A percentile compares a stretch with the other conserved stretches of the same genome.
Conservation (phyloP, 2,888 invertebrate genomes). For the Polydrusus cervinus region DNA sequence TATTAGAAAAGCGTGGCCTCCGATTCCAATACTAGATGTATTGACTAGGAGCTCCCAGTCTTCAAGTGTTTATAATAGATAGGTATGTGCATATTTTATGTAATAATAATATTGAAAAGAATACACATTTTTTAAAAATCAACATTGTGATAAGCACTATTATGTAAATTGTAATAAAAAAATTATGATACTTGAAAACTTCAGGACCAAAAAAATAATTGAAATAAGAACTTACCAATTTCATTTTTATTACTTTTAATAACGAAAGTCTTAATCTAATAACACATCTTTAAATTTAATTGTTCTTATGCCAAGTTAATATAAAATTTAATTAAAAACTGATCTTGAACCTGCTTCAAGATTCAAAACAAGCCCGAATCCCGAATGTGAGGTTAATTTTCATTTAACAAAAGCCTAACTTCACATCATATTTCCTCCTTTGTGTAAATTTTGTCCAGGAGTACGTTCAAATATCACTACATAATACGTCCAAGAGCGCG, state of each 20-base stretch:
- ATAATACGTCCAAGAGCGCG: too few relatives aligned
- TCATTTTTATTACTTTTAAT: constrained; percentile 14
- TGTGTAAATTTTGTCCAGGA: too few relatives aligned
- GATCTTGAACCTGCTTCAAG: too few relatives aligned
- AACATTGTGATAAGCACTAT: too few relatives aligned
- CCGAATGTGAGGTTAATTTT: not conserved
- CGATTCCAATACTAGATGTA: too few relatives aligned
- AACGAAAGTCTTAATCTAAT: not conserved
- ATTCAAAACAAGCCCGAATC: not conserved
- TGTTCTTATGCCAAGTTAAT: not conserved
- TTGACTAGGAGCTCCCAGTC: too few relatives aligned
- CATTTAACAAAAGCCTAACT: not conserved
- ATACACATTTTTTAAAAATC: too few relatives aligned
- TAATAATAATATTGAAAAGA: too few relatives aligned
- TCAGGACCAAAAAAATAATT: not conserved
- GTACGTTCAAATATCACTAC: too few relatives aligned
- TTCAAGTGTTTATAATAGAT: too few relatives aligned
- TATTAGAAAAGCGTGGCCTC: not conserved
- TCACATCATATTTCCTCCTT: not conserved
- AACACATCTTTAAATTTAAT: not conserved
- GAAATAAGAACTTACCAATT: constrained; percentile 32
- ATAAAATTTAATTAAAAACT: not conserved
- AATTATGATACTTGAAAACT: not conserved
- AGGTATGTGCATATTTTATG: too few relatives aligned
- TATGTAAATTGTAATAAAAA: too few relatives aligned